Evolutionary conservation across 1,140 invertebrate genomes (phyloP).

Genomic region (Potamilus streckersoni): DNA sequence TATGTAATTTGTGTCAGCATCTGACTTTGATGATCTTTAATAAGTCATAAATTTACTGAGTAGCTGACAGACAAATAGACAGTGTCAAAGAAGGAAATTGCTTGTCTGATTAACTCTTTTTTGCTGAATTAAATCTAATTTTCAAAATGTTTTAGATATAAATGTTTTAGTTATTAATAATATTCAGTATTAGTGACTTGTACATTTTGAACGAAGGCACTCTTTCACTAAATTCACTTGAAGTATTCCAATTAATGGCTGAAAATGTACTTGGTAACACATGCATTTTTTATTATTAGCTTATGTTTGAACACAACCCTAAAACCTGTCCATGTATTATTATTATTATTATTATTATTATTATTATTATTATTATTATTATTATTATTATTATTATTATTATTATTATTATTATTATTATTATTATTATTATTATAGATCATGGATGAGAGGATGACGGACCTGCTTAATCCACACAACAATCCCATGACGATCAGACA

Average conservation of each 20-base stretch:
- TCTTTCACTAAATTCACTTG: too few species aligned
- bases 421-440: slow-evolving; percentile 38
- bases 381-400: neutral
- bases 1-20: too few species aligned
- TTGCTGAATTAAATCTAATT: too few species aligned
- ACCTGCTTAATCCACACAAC: slow-evolving; percentile 60
- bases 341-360: neutral
- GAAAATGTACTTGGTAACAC: neutral
- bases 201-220: too few species aligned
- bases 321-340: neutral
- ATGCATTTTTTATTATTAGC: neutral
- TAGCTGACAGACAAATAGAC: too few species aligned
- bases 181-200: neutral
- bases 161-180: neutral
- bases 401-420: neutral
- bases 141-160: too few species aligned
- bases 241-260: too few species aligned
- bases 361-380: too few species aligned
- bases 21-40: too few species aligned
- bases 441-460: slow-evolving; percentile 60
- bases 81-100: too few species aligned
- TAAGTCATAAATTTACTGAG: too few species aligned
- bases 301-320: neutral
- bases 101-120: too few species aligned
- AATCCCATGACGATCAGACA: slow-evolving; percentile 58